Conservation (phyloP, 2,113 vertebrate species). For the Bubo blakistoni region DNA sequence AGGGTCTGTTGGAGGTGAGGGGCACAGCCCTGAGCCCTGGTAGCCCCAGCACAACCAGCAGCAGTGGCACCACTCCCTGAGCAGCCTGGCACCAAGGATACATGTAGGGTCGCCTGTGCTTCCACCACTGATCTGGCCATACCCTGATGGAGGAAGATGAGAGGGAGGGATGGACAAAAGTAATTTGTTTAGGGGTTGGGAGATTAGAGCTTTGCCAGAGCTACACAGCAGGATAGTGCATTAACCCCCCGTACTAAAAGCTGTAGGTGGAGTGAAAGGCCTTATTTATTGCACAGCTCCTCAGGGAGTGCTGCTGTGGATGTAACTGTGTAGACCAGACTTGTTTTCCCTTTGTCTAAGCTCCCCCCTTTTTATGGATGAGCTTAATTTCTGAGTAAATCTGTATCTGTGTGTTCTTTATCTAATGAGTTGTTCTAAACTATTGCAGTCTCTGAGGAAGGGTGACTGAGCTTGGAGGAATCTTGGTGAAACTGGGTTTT, state of each 20-base stretch:
- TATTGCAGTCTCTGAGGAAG: not conserved
- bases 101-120: accelerated
- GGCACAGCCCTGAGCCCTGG: not conserved
- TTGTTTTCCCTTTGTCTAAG: not conserved
- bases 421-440: not conserved
- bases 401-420: not conserved
- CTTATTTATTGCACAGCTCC: not conserved
- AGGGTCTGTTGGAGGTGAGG: accelerated
- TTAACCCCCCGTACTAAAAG: not conserved
- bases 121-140: not conserved
- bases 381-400: not conserved
- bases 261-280: not conserved
- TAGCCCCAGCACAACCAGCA: not conserved
- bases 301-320: not conserved
- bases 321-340: not conserved
- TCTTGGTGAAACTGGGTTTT: not conserved
- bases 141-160: not conserved
- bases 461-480: not conserved
- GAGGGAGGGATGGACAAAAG: not conserved
- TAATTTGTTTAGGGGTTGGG: not conserved
- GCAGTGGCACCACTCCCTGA: not conserved
- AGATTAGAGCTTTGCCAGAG: not conserved
- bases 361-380: not conserved
- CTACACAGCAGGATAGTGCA: not conserved
- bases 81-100: not conserved